Evolutionary conservation across 2,888 invertebrate genomes (phyloP), one percentile per base, ranked within the genome.

Genomic region (Apamea crenata): DNA sequence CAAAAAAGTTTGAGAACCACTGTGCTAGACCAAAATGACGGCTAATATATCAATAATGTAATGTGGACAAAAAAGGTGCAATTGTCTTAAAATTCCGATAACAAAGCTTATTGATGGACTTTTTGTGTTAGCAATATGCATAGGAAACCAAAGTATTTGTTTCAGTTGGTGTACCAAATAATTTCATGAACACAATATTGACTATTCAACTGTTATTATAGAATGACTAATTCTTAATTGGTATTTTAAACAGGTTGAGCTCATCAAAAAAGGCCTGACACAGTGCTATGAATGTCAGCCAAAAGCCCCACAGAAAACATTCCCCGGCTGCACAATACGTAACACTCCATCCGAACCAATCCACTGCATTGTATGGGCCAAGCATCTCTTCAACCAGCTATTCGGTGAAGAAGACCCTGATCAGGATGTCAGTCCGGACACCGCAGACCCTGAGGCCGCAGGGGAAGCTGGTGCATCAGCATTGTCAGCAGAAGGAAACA

Each of bases 351-450:
- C 99, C 0, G 99, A 99, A 94, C 99, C 99, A 0, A 99, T 99
- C 89, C 99, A 99, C 95, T 99, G 99, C 94, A 99, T 99, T 88
- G 99, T 99, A 36, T 99, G 99, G 99, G 99, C 99, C 0, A 99
- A 99, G 95, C 99, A 99, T 97, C 97, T 99, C 18, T 99, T 99
- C 96, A 99, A 99, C 98, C 99, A 99, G 96, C 97, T 99, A 29
- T 99, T 99, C 97, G 99, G 99, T 0, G 99, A 99, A 95, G 98
- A 98, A 83, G 99, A 99, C 94, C 99, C 99, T 0, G 99, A 99
- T 65, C 96, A 99, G 92, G 99, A 99, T 94, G 99, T 99, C 4
- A 99, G 99, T 21, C 99, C 99, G 0, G 99, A 99, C 93, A 98
- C 99, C 1, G 99, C 98, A 36, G 99, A 99, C 96, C 99, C 99